Base-by-base conservation (phyloP, 2,113 vertebrate genomes). In the Phylloscopus whistleri region DNA sequence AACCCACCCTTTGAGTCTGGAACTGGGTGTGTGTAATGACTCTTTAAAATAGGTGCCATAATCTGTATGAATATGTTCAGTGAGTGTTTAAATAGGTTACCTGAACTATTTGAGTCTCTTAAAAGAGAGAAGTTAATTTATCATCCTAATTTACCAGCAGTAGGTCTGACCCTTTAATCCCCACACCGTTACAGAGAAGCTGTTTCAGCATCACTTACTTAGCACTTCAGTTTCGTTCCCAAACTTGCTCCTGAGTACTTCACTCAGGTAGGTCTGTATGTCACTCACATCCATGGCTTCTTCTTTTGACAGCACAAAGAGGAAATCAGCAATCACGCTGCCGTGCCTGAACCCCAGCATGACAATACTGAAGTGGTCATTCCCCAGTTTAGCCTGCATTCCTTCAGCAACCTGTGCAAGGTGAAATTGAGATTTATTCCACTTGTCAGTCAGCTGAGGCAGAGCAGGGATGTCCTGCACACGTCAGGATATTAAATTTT, bases 281-380 rank as follows among this genome's bases (percentile, higher is more conserved):
- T 9, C 9, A 4, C 2, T 43, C 39, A 6, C 85, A 55, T 64
- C 35, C 8, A 58, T 5, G 2, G 44, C 20, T n/a, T 93, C 68
- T 74, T 84, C 84, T 8, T 44, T 94, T 46, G 93, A 85, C 76
- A 96, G 35, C 9, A 96, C 30, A 48, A 94, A 89, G 68, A 93
- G 49, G n/a, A 97, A 94, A 73, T 94, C 19, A 69, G 67, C 94
- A 2, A 43, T 7, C 59, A 97, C 95, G 4, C 92, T 97, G 27
- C 97, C 96, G 19, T 33, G 30, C 64, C 70, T 92, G 93, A 96
- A 96, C 63, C 92, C 94, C 60, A 97, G 70, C 11, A 97, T 18
- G 10, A 59, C 0, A 20, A 97, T 19, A 11, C 91, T 2, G 0
- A 96, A 96, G 27, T 5, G 60, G 20, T 60, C 24, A 4, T 78